phyloP scores from a whole-genome alignment of 1,140 invertebrate species.

The Papilio helenus region DNA sequence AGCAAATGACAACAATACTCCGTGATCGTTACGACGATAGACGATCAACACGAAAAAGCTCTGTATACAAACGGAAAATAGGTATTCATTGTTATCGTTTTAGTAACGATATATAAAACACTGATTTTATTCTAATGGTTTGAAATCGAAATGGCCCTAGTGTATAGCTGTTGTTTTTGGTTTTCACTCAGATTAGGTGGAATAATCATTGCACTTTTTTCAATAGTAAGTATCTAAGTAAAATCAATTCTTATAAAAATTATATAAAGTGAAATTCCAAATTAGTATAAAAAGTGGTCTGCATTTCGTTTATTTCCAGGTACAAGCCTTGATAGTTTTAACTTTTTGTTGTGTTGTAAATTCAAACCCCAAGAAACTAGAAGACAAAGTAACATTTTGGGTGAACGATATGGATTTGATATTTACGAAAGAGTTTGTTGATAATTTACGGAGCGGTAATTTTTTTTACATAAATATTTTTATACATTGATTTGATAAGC shows the following conservation, averaged over 20 bases:
- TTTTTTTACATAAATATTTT: too few species aligned
- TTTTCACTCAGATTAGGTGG: constrained; percentile 73
- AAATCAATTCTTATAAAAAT: neutral
- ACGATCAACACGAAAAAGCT: constrained; percentile 10
- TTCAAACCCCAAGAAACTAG: constrained; percentile 48
- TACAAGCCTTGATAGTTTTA: constrained; percentile 57
- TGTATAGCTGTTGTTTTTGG: constrained; percentile 78
- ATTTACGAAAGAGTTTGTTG: constrained; percentile 49
- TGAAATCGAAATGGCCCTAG: constrained; percentile 60
- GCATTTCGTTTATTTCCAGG: constrained; percentile 49
- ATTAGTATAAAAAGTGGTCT: neutral
- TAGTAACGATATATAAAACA: neutral
- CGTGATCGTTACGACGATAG: constrained; percentile 10
- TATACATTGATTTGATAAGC: neutral
- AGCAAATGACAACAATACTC: constrained; percentile 37
- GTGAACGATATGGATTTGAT: constrained; percentile 58
- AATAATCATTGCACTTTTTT: constrained; percentile 68
- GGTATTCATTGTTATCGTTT: neutral
- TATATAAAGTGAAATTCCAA: neutral
- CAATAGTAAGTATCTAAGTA: constrained; percentile 57
- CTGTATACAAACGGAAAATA: neutral
- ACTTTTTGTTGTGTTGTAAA: constrained; percentile 50
- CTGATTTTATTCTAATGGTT: neutral
- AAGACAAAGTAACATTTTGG: constrained; percentile 52
- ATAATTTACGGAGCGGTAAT: constrained; percentile 23